Percentiles rank a stretch among this genome's conserved stretches.
phyloP scores from a whole-genome alignment of 2,797 vertebrate species.

The Babyrousa celebensis region DNA sequence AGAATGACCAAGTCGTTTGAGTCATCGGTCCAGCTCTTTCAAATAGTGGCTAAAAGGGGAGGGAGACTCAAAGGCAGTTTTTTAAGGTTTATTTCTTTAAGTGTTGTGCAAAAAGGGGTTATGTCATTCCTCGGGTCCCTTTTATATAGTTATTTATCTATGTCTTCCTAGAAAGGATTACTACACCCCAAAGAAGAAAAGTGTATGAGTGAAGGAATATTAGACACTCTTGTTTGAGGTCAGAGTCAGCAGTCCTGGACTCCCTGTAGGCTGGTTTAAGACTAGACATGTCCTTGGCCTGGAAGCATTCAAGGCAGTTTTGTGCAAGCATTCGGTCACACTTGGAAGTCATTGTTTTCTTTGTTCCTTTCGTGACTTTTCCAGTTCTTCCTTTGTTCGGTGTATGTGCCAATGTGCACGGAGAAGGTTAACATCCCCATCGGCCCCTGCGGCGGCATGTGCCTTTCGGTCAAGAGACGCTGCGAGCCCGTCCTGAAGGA shows the following conservation, averaged over 20 bases:
- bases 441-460: constrained; percentile 99
- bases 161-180: constrained; percentile 49
- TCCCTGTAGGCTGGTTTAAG: constrained; percentile 52
- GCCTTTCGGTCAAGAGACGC: constrained; percentile 97
- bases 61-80: constrained; percentile 24
- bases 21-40: constrained; percentile 40
- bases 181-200: constrained; percentile 57
- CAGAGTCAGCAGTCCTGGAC: constrained; percentile 24
- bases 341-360: constrained; percentile 77
- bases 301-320: constrained; percentile 38
- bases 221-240: constrained; percentile 14
- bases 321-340: constrained; percentile 25
- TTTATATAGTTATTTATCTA: constrained; percentile 26
- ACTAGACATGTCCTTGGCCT: constrained; percentile 37
- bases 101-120: constrained; percentile 55
- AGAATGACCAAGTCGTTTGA: constrained; percentile 19
- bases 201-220: constrained; percentile 34
- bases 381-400: constrained; percentile 99
- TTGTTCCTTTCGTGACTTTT: constrained; percentile 87
- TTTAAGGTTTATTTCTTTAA: constrained; percentile 74
- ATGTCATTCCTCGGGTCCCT: constrained; percentile 39
- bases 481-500: constrained; percentile 98
- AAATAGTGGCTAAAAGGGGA: constrained; percentile 37
- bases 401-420: constrained; percentile 99
- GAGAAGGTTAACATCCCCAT: constrained; percentile 99